Conservation (phyloP, 2,888 invertebrate species). For the Apamea anceps region DNA sequence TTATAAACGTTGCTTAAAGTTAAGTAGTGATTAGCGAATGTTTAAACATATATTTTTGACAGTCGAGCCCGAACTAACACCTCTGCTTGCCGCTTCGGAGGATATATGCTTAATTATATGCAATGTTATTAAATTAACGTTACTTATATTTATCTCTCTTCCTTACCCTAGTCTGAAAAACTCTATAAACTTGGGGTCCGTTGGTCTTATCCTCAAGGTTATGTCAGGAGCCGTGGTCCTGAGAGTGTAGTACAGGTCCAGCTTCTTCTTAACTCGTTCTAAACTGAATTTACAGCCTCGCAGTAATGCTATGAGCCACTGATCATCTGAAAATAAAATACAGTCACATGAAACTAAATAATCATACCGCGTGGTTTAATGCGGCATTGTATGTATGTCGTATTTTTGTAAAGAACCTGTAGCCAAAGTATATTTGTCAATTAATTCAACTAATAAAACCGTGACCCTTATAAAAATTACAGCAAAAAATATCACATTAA, state of each 20-base stretch:
- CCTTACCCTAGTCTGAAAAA: constrained; percentile 88
- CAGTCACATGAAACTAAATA: not conserved
- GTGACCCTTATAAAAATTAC: no score
- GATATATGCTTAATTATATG: not conserved
- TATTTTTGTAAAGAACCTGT: not conserved
- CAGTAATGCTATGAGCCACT: constrained; percentile 89
- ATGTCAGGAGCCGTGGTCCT: constrained; percentile 91
- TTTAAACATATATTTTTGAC: no score
- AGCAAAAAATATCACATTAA: not conserved
- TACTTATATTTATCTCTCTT: not conserved
- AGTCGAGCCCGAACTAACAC: not conserved
- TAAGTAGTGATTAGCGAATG: no score
- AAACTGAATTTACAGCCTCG: constrained; percentile 90
- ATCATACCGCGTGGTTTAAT: no score
- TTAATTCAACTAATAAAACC: not conserved
- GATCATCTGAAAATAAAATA: constrained; percentile 84
- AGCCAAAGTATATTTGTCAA: not conserved
- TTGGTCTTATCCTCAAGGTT: constrained; percentile 87
- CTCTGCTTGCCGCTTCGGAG: not conserved
- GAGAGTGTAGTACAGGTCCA: constrained; percentile 91
- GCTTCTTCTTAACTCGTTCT: constrained; percentile 89
- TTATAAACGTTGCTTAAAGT: no score
- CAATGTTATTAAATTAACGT: not conserved
- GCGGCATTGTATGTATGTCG: not conserved
- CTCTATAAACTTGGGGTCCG: constrained; percentile 83